Conservation (phyloP, 37 sponge, comb jelly and placozoan genomes). For the Diacarnus erythraeanus region DNA sequence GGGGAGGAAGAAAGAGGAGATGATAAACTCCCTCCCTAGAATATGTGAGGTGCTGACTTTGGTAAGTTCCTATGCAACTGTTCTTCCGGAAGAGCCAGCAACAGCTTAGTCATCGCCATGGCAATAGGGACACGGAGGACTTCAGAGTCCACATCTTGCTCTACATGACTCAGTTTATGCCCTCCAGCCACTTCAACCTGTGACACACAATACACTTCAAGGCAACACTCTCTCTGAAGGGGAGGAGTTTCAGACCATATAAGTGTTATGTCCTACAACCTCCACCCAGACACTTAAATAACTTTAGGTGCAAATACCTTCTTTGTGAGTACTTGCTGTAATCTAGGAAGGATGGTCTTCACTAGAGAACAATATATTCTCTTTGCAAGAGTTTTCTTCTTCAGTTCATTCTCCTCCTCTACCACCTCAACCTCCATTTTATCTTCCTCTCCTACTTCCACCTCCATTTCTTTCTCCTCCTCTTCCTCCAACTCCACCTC, state of each 20-base stretch:
- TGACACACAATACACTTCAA: not conserved
- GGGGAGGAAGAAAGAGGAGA: not conserved
- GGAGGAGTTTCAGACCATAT: too few species aligned
- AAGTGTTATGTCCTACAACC: too few species aligned
- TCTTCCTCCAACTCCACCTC: not conserved
- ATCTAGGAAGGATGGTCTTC: slow-evolving; percentile 49
- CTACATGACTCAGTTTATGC: slow-evolving; percentile 19
- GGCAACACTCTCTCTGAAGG: too few species aligned
- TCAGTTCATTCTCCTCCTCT: not conserved
- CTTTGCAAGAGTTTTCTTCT: slow-evolving; percentile 15
- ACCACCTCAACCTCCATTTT: not conserved
- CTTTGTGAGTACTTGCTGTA: slow-evolving; percentile 56
- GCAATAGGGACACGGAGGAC: slow-evolving; percentile 77
- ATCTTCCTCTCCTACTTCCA: not conserved
- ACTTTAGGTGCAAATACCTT: too few species aligned
- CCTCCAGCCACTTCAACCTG: slow-evolving; percentile 32
- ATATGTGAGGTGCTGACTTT: slow-evolving; percentile 47
- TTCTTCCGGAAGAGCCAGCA: slow-evolving; percentile 67
- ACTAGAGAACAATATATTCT: slow-evolving; percentile 57
- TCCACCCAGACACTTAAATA: too few species aligned
- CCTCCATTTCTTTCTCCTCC: slow-evolving; percentile 6
- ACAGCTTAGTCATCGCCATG: slow-evolving; percentile 85
- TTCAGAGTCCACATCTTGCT: slow-evolving; percentile 45
- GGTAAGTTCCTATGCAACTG: slow-evolving; percentile 71
- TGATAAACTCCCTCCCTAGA: too few species aligned